Base-by-base conservation (phyloP, 2,888 invertebrate species). In the Elegia similella region DNA sequence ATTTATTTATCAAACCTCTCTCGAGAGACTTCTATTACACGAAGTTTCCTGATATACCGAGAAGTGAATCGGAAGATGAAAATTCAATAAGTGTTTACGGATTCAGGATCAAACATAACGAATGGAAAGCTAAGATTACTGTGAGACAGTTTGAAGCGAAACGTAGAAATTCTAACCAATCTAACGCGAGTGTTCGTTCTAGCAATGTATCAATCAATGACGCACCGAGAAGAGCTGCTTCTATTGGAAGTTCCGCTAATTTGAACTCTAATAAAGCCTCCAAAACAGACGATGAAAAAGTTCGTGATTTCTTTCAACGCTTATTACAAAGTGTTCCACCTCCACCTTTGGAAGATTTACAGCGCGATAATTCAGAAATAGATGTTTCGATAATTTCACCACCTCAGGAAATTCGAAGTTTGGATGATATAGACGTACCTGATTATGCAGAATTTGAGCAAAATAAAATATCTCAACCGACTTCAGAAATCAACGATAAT, bases 1-100 rank as follows among this genome's bases (percentile, higher is more conserved):
- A 88, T 59, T 58, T 75, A 34, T 90, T 78, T 66, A 58, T 64
- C 0, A 90, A 88, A 64, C 90, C 91, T 0, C 65, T 89, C 0
- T 75, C 89, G 13, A 83, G 83, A 69, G 91, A 90, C 60, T 67
- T 79, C 16, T 91, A 90, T 59, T 89, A 91, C 60, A 73, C 86
- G 0, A 88, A 81, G 62, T 78, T 77, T 62, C 89, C 89, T 1
- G 89, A 90, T 47, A 88, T 91, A 75, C 82, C 84, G 0, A 76
- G 89, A 72, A 90, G 91, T 63, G 89, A 89, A 70, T 90, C 90
- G 0, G 91, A 91, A 56, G 91, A 89, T 32, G 90, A 90, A 62
- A 84, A 75, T 58, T 80, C 88, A 1, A 61, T 88, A 42, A 84
- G 82, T 52, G 62, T 89, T 7, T 78, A 69, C 32, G 89, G 88